These are phyloP conservation scores for Leptobrachium leishanense DNA, from an alignment of 2,113 vertebrate genomes.

Conservation along the genomic window DNA sequence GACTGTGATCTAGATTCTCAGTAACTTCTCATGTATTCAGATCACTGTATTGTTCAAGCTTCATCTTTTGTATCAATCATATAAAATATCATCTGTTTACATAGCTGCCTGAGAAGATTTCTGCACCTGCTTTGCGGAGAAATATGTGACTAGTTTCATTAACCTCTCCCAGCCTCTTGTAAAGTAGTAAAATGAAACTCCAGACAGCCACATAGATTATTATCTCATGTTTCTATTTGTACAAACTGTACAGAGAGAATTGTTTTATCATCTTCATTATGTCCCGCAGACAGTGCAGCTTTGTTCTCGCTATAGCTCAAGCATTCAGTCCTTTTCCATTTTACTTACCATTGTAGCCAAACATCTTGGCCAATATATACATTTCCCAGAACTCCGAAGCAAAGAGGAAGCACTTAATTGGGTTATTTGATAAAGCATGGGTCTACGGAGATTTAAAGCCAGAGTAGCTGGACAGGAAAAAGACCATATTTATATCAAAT, in stretches of 20 bases:
- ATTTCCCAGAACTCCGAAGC: background rate
- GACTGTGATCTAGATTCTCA: too few relatives aligned
- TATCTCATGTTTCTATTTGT: slow-evolving; percentile 20
- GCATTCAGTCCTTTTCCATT: background rate
- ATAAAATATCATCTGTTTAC: background rate
- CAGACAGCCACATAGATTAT: slow-evolving; percentile 1
- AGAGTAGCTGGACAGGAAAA: too few relatives aligned
- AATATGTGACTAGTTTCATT: slow-evolving; percentile 5
- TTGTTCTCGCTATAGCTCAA: background rate
- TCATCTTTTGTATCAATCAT: too few relatives aligned
- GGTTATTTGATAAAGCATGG: too few relatives aligned
- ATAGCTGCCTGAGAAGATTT: background rate
- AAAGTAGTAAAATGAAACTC: slow-evolving; percentile 19
- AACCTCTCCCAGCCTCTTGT: background rate
- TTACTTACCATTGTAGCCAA: background rate
- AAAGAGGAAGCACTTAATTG: background rate
- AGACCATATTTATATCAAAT: too few relatives aligned
- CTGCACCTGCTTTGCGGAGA: background rate
- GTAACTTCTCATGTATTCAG: too few relatives aligned
- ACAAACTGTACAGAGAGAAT: background rate
- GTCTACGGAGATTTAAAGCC: too few relatives aligned
- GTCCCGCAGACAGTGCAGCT: background rate
- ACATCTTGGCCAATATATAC: background rate
- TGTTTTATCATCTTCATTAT: slow-evolving; percentile 7
- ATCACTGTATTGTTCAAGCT: too few relatives aligned